Conservation (phyloP, 1,140 invertebrate species). For the Tetranychus urticae region DNA sequence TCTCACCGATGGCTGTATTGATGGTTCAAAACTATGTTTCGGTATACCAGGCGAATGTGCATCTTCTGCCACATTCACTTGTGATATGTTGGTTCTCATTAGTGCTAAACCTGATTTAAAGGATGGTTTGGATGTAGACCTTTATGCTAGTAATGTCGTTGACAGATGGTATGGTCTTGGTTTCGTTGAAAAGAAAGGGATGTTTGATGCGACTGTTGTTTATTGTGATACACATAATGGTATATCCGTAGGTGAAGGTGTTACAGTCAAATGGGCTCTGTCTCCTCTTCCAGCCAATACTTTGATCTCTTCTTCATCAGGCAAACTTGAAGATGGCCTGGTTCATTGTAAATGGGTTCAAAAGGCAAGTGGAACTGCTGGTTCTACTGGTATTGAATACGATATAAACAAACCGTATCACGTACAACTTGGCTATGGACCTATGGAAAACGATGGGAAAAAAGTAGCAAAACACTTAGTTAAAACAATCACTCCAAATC, state of each 20-base stretch:
- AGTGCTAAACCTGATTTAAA: neutral
- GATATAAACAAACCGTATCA: neutral
- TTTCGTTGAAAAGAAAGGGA: neutral
- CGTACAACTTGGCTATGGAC: neutral
- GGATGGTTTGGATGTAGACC: neutral
- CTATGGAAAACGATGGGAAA: neutral
- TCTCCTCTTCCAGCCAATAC: neutral
- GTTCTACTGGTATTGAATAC: neutral
- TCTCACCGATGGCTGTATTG: neutral
- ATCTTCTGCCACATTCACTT: neutral
- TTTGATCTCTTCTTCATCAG: neutral
- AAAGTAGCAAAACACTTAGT: too few species aligned
- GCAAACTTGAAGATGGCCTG: neutral
- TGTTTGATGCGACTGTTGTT: neutral
- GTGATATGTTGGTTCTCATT: neutral
- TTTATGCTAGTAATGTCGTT: neutral
- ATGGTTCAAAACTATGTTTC: neutral
- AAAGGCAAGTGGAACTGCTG: neutral
- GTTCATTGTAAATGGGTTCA: neutral
- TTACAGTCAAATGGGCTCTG: neutral
- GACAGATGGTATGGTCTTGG: neutral
- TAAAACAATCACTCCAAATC: too few species aligned
- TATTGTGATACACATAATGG: neutral
- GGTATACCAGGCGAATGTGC: neutral
- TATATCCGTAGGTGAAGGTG: neutral